Evolutionary conservation across 2,113 vertebrate species (phyloP).

Genomic region (Zonotrichia leucophrys): DNA sequence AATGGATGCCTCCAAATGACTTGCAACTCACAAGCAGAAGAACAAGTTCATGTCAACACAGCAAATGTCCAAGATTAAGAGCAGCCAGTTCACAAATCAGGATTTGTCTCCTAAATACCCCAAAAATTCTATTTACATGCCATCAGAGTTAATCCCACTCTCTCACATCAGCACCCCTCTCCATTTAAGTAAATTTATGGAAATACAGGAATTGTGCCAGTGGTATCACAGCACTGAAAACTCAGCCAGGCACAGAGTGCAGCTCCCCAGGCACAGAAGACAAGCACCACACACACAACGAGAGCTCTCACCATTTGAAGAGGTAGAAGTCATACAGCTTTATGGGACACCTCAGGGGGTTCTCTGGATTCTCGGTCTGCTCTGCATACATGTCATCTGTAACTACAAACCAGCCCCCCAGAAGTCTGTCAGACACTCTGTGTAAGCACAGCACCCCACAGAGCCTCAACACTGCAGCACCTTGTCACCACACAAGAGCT

Average conservation of each 20-base stretch:
- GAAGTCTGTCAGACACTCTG: background rate
- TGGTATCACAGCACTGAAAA: background rate
- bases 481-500: background rate
- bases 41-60: background rate
- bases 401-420: slow-evolving; percentile 78
- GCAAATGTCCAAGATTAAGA: background rate
- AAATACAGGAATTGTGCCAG: background rate
- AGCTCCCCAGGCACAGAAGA: background rate
- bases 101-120: slow-evolving; percentile 9
- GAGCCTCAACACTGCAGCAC: background rate
- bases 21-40: background rate
- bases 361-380: slow-evolving; percentile 95
- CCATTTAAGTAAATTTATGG: background rate
- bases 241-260: background rate
- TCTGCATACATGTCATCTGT: slow-evolving; percentile 98
- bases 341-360: slow-evolving; percentile 96
- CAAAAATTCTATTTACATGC: background rate
- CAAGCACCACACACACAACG: background rate
- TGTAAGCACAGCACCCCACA: background rate
- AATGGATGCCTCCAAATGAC: background rate
- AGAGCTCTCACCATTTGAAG: slow-evolving; percentile 94
- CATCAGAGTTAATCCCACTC: background rate
- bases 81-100: slow-evolving; percentile 26
- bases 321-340: slow-evolving; percentile 99
- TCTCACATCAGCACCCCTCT: background rate